These are phyloP conservation scores for Pogona vitticeps DNA, from an alignment of 2,113 vertebrate genomes.

Conservation along the genomic window DNA sequence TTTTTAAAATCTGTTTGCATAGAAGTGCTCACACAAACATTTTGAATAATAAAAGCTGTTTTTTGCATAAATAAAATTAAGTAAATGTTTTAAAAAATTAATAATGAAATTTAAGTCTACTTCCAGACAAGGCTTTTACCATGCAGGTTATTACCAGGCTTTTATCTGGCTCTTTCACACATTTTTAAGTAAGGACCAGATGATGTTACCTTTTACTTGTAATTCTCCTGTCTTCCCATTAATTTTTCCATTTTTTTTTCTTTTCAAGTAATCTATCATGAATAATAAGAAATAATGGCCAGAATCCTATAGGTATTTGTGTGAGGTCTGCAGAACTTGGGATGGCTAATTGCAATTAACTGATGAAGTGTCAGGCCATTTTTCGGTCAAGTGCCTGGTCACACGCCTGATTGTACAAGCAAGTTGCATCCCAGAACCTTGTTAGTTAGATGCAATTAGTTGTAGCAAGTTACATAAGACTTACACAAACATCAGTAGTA, in stretches of 20 bases:
- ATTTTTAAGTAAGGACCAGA: background rate
- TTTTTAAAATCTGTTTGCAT: background rate
- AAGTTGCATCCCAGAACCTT: too few species aligned
- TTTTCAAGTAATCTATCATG: background rate
- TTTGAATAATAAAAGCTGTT: background rate
- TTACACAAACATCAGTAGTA: too few species aligned
- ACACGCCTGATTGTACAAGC: too few species aligned
- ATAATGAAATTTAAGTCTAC: background rate
- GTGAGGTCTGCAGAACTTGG: too few species aligned
- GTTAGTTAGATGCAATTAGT: too few species aligned
- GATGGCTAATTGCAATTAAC: too few species aligned
- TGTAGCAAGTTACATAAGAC: too few species aligned
- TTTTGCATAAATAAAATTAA: too few species aligned
- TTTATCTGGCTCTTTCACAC: background rate
- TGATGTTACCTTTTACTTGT: background rate
- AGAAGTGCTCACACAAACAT: background rate
- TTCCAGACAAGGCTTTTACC: background rate
- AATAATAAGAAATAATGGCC: background rate
- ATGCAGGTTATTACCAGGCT: background rate
- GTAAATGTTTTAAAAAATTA: background rate
- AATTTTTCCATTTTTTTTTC: background rate
- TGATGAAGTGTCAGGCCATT: too few species aligned
- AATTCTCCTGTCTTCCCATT: background rate
- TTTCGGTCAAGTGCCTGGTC: too few species aligned
- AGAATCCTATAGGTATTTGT: too few species aligned